These are phyloP conservation scores for Heptranchias perlo DNA, from an alignment of 2,113 vertebrate genomes.

Conservation along the genomic window DNA sequence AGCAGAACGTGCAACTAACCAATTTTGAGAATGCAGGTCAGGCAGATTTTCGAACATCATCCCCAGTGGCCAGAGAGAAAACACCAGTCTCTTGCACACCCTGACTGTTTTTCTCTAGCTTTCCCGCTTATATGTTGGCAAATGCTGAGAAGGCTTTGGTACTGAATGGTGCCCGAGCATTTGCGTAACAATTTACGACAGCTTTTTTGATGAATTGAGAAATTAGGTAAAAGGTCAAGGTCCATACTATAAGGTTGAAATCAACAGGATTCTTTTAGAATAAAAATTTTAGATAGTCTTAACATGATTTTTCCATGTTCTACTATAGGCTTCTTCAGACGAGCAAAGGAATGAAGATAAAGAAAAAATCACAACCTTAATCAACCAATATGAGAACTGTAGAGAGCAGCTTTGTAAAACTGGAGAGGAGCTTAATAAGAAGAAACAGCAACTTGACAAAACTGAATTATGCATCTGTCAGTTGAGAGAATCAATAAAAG, in stretches of 20 bases:
- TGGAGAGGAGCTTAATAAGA: constrained; percentile 47
- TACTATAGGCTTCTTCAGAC: neutral
- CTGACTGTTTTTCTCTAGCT: neutral
- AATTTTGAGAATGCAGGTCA: neutral
- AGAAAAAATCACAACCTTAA: constrained; percentile 53
- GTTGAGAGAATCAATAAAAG: constrained; percentile 46
- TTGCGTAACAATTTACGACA: neutral
- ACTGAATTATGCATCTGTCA: constrained; percentile 50
- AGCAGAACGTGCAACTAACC: neutral
- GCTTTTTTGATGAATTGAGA: neutral
- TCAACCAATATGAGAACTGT: constrained; percentile 52
- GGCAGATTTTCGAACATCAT: neutral
- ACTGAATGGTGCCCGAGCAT: neutral
- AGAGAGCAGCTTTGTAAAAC: constrained; percentile 53
- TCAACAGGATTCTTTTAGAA: neutral
- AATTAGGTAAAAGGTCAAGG: neutral
- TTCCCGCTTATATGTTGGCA: neutral
- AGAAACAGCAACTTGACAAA: constrained; percentile 50
- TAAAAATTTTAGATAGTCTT: neutral
- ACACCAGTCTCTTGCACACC: neutral
- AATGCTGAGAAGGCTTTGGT: neutral
- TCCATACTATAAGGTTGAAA: neutral
- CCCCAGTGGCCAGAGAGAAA: neutral
- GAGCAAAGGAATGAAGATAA: constrained; percentile 54
- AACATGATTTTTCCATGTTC: neutral